Percentiles rank a stretch among this genome's conserved stretches.
Conservation (phyloP, 2,113 vertebrate species). For the Patagioenas fasciata region DNA sequence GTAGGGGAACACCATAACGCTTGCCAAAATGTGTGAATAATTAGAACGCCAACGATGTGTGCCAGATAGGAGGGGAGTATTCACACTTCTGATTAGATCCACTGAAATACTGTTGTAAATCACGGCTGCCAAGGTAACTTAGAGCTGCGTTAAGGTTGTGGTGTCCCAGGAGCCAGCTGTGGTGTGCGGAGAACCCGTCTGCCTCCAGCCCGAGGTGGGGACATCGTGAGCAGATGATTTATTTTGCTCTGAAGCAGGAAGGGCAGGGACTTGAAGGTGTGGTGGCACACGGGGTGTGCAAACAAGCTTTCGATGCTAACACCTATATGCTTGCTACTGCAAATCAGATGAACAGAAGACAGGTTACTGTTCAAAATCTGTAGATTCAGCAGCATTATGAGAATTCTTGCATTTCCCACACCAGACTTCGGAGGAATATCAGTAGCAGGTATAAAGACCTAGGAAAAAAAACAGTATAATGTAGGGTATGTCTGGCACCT, state of each 20-base stretch:
- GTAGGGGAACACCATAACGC: conserved; percentile 84
- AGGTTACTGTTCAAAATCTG: background rate
- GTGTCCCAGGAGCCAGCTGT: background rate
- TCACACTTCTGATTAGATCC: conserved; percentile 93
- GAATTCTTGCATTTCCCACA: background rate
- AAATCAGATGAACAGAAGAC: background rate
- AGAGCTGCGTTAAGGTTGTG: background rate
- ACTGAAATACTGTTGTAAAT: conserved; percentile 91
- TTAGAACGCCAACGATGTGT: conserved; percentile 86
- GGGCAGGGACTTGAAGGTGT: background rate
- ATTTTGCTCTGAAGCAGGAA: background rate
- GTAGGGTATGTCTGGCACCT: background rate
- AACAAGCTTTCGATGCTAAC: background rate
- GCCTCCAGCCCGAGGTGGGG: background rate
- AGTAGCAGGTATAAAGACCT: background rate
- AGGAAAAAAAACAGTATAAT: background rate
- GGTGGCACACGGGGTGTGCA: background rate
- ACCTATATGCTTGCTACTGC: background rate
- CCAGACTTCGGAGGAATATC: background rate
- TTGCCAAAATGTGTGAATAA: conserved; percentile 98
- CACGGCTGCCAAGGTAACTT: conserved; percentile 78
- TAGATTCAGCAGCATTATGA: background rate
- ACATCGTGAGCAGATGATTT: background rate
- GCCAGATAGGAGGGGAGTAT: conserved; percentile 90
- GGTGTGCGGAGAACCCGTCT: background rate